Base-by-base conservation (phyloP, 64 coral and sea anemone genomes). In the Orbicella faveolata region DNA sequence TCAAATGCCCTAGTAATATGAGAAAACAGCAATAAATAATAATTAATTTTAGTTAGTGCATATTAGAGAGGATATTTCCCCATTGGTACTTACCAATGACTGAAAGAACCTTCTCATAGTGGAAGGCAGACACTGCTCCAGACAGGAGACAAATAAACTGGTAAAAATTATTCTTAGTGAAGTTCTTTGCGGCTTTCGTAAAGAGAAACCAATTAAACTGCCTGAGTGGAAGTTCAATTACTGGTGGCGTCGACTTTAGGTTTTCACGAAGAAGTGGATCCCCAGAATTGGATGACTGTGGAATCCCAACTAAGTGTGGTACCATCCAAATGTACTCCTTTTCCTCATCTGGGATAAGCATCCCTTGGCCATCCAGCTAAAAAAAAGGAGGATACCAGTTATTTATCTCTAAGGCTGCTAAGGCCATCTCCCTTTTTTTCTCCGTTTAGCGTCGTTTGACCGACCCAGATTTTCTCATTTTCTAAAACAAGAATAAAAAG, bases 131-230 rank as follows among this genome's bases (percentile, higher is more conserved):
- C 48, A 79, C 34, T n/a, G 21, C 75, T n/a, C 87, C 87, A 48
- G 75, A 53, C 6, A 89, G 54, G 11, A 89, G 87, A 74, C 76
- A 77, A 6, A 89, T 9, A 26, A 89, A 89, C 59, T 89, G 87
- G 8, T 26, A 66, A 36, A 89, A 89, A 17, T 89, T 79, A 39
- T 36, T 41, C 15, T 52, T 52, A 53, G 39, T 89, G 17, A 89
- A 89, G 6, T 39, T 89, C 12, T 67, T 77, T 77, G 75, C 75
- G 39, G 55, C 57, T n/a, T 34, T 20, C 51, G 78, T 78, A 21
- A 89, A 89, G 16, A 9, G 13, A 5, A 34, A 12, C 87, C 87
- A 89, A 30, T 39, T 17, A 44, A 89, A 89, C 1, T 1, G 12
- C 21, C 34, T 15, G 3, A 63, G 17, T 9, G 74, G 87, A 3